Evolutionary conservation across 2,797 vertebrate genomes (phyloP).

Genomic region (Acanthis flammea): DNA sequence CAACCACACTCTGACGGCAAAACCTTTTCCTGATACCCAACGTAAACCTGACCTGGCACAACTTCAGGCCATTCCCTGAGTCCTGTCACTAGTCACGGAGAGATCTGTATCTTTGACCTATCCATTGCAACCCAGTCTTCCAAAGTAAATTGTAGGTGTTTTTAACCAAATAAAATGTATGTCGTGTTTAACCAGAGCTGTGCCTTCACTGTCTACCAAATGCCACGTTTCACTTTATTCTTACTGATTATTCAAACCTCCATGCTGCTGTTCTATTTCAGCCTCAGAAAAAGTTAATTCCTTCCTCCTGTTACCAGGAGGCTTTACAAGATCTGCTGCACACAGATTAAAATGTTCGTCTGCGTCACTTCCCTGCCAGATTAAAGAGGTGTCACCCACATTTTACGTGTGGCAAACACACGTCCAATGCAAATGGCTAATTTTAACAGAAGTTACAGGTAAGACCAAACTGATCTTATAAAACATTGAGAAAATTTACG

Average conservation of each 20-base stretch:
- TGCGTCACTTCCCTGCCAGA: background rate
- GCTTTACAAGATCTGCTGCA: background rate
- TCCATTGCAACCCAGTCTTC: accelerated
- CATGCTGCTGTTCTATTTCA: background rate
- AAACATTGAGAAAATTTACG: background rate
- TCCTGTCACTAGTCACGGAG: no score
- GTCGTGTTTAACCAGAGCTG: background rate
- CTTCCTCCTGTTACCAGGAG: background rate
- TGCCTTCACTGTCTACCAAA: background rate
- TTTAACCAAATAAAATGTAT: accelerated
- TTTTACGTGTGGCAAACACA: background rate
- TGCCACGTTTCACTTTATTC: accelerated
- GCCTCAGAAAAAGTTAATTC: background rate
- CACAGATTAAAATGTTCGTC: no score
- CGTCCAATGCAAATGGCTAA: background rate
- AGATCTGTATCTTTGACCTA: no score
- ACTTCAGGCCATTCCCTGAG: accelerated
- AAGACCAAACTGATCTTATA: background rate
- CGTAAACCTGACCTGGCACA: no score
- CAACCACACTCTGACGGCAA: accelerated
- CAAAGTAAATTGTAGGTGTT: accelerated
- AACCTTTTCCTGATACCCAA: background rate
- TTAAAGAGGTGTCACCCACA: accelerated
- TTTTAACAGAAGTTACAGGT: background rate
- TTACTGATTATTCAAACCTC: background rate